These are phyloP conservation scores for Galago senegalensis DNA, from an alignment of 2,797 vertebrate species.

Conservation along the genomic window DNA sequence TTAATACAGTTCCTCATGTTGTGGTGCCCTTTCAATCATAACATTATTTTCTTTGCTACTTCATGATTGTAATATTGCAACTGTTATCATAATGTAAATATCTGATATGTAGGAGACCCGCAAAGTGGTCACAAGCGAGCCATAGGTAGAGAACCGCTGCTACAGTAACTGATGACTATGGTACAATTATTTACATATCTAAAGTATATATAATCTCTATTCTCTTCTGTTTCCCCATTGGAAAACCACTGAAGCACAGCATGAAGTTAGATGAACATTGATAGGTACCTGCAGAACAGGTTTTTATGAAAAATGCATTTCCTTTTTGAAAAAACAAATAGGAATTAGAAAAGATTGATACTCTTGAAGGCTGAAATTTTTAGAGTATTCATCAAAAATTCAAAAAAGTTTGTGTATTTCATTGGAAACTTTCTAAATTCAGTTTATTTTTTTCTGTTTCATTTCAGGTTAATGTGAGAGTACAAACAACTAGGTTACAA, in stretches of 20 bases:
- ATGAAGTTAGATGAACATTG: slow-evolving; percentile 30
- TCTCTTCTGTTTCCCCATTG: slow-evolving; percentile 62
- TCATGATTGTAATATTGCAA: too few relatives aligned
- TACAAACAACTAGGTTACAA: too few relatives aligned
- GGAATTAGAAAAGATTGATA: neutral
- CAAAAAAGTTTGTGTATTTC: neutral
- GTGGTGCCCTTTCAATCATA: too few relatives aligned
- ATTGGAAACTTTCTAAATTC: neutral
- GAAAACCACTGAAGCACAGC: slow-evolving; percentile 65
- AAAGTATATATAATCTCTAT: slow-evolving; percentile 10
- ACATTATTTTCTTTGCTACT: too few relatives aligned
- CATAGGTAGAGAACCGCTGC: too few relatives aligned
- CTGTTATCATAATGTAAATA: too few relatives aligned
- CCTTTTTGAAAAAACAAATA: slow-evolving; percentile 59
- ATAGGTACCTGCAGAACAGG: neutral
- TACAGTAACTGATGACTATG: neutral
- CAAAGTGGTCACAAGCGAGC: too few relatives aligned
- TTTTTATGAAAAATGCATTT: slow-evolving; percentile 57
- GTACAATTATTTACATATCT: slow-evolving; percentile 13
- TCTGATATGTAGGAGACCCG: too few relatives aligned
- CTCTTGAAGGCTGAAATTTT: neutral
- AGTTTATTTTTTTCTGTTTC: neutral
- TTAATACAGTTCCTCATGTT: too few relatives aligned
- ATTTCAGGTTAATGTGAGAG: too few relatives aligned
- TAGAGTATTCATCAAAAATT: slow-evolving; percentile 17